Conservation (phyloP, 64 coral and sea anemone species). For the Actinia equina region DNA sequence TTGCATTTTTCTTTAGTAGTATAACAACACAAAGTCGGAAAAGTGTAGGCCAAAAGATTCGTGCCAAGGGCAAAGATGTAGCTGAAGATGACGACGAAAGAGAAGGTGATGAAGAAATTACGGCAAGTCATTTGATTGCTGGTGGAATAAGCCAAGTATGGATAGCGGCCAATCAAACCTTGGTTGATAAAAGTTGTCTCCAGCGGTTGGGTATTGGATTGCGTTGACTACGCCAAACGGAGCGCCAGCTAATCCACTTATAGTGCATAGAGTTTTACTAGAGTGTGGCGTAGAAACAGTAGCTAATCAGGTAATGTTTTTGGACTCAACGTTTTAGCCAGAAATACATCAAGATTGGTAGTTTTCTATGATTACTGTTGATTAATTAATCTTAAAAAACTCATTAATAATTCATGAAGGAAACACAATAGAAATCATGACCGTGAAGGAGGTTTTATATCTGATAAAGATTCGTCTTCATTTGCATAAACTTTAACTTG, state of each 20-base stretch:
- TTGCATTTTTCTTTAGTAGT: conserved; percentile 4
- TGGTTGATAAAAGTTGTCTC: neutral
- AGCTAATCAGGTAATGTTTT: neutral
- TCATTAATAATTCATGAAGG: too few species aligned
- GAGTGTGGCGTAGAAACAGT: neutral
- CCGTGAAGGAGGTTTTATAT: too few species aligned
- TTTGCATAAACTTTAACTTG: too few species aligned
- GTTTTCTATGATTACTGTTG: too few species aligned
- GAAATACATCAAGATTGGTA: too few species aligned
- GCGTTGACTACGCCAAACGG: neutral
- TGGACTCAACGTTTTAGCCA: too few species aligned
- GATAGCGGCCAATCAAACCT: neutral
- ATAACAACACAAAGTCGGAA: neutral
- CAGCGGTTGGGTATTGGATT: neutral
- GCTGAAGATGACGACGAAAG: neutral
- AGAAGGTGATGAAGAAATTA: neutral
- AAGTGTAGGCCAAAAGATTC: neutral
- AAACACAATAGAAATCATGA: too few species aligned
- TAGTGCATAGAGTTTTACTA: neutral
- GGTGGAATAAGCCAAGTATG: neutral
- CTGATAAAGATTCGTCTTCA: too few species aligned
- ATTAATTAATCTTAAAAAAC: too few species aligned
- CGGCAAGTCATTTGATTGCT: neutral
- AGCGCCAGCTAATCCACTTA: neutral
- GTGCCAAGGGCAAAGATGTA: neutral